Evolutionary conservation across 1,140 invertebrate genomes (phyloP).

Genomic region (Drosophila suzukii): DNA sequence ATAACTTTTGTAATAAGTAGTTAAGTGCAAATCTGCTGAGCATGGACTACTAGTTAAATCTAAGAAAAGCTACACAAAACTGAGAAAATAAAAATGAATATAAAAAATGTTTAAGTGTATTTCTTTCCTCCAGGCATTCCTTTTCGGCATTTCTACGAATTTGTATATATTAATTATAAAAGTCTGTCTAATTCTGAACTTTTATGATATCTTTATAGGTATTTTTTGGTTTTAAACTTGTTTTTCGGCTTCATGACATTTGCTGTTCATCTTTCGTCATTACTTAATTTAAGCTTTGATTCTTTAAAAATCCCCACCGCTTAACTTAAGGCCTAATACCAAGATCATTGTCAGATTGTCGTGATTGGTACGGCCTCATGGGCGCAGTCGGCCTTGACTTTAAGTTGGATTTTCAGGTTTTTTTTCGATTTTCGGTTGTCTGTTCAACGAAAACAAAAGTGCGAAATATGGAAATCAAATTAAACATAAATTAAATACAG

Average conservation of each 20-base stretch:
- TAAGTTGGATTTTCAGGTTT: conserved; percentile 56
- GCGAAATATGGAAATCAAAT: conserved; percentile 66
- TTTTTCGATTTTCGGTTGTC: conserved; percentile 37
- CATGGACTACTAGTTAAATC: conserved; percentile 75
- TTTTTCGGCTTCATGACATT: conserved; percentile 23
- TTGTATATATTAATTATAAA: background rate
- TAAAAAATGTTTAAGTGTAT: conserved; percentile 25
- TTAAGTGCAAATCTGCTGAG: conserved; percentile 68
- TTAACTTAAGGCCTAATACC: conserved; percentile 33
- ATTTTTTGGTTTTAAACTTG: conserved; percentile 6
- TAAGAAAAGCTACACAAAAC: conserved; percentile 52
- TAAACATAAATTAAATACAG: conserved; percentile 67
- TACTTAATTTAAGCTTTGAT: conserved; percentile 13
- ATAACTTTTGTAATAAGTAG: conserved; percentile 49
- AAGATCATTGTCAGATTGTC: conserved; percentile 59
- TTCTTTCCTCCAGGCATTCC: background rate
- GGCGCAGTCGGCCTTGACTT: conserved; percentile 77
- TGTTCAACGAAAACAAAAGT: conserved; percentile 69
- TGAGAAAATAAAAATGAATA: conserved; percentile 73
- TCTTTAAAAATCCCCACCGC: conserved; percentile 36
- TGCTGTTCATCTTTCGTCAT: conserved; percentile 26
- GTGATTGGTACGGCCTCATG: conserved; percentile 70
- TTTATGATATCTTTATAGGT: too few relatives aligned
- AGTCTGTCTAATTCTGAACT: background rate
- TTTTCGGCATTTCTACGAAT: background rate